Percentiles rank a stretch among this genome's conserved stretches.
phyloP scores from a whole-genome alignment of 2,113 vertebrate species.

The Psilopogon haemacephalus region DNA sequence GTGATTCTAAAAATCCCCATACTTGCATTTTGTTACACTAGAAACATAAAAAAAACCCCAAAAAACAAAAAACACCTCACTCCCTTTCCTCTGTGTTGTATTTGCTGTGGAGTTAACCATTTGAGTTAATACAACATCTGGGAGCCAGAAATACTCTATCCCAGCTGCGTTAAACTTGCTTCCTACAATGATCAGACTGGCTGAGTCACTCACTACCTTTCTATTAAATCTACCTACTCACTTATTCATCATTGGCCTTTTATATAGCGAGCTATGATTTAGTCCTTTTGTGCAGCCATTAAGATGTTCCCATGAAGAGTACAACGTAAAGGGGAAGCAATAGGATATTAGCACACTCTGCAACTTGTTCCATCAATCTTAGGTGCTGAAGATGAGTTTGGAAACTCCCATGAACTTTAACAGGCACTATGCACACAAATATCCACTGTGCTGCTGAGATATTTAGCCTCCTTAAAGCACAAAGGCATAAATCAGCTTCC shows the following conservation, averaged over 20 bases:
- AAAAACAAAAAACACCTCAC: not conserved
- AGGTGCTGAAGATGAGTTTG: not conserved
- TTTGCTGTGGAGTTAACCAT: not conserved
- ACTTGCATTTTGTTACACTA: not conserved
- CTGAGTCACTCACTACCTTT: not conserved
- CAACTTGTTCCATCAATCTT: not conserved
- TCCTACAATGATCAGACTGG: not conserved
- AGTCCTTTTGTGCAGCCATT: not conserved
- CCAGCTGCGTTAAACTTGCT: not conserved
- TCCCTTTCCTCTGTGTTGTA: not conserved
- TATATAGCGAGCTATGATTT: not conserved
- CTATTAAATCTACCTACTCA: not conserved
- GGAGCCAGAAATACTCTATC: not conserved
- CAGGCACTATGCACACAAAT: not conserved
- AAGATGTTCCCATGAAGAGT: not conserved
- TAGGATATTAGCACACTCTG: not conserved
- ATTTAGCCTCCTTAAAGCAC: not conserved
- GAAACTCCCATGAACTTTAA: constrained; percentile 6
- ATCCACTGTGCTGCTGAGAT: not conserved
- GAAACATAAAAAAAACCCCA: not conserved
- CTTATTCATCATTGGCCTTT: not conserved
- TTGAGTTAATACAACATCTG: not conserved
- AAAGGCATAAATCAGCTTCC: not conserved
- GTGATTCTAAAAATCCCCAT: too few relatives aligned
- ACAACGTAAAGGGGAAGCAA: not conserved